These are phyloP conservation scores for Limonius californicus DNA, from an alignment of 1,140 invertebrate genomes.

Conservation along the genomic window DNA sequence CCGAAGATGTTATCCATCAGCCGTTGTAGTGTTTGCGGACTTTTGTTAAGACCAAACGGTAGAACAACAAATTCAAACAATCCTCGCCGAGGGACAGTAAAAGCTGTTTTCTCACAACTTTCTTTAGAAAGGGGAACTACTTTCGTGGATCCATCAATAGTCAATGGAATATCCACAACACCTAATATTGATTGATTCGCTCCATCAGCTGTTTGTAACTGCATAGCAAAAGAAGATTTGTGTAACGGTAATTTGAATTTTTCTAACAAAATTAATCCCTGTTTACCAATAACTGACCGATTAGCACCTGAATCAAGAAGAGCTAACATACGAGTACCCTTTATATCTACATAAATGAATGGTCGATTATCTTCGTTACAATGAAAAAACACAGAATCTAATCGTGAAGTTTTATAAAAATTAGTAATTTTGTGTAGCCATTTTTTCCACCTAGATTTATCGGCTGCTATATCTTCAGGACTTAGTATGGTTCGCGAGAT, in stretches of 20 bases:
- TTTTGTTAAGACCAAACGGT: conserved; percentile 48
- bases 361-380: not conserved
- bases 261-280: not conserved
- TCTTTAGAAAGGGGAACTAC: conserved; percentile 20
- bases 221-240: not conserved
- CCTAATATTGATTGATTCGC: not conserved
- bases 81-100: conserved; percentile 44
- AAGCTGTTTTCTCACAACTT: conserved; percentile 44
- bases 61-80: conserved; percentile 47
- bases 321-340: not conserved
- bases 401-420: not conserved
- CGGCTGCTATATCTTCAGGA: not conserved
- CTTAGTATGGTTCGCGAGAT: not conserved
- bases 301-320: conserved; percentile 1
- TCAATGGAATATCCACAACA: not conserved
- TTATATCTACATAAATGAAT: not conserved
- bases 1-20: conserved; percentile 23
- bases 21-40: conserved; percentile 26
- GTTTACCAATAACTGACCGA: not conserved
- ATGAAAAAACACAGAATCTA: not conserved
- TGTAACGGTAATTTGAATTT: not conserved
- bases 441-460: not conserved
- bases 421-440: not conserved
- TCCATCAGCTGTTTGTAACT: not conserved
- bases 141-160: not conserved